Evolutionary conservation across 2,797 vertebrate genomes (phyloP), one percentile per base, ranked within the genome.

Genomic region (Otolemur crassicaudatus): DNA sequence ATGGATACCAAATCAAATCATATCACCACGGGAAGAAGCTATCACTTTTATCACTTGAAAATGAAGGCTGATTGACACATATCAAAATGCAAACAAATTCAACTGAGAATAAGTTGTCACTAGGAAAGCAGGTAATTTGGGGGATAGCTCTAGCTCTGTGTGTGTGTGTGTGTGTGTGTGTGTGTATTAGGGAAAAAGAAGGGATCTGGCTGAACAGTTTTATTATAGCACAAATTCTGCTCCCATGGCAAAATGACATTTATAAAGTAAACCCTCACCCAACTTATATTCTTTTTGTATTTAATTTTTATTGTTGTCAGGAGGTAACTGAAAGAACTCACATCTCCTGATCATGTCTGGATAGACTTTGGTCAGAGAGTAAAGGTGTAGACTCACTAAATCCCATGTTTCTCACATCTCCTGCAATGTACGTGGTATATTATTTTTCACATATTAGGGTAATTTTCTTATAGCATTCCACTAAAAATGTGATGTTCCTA

Each of bases 61-160:
- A 73, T 34, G 56, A 85, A 17, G 20, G 37, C 53, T 97, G 94
- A 97, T 69, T 97, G 96, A 60, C 94, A 95, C 37, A 69, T 53
- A 93, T 96, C 88, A 95, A 90, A 94, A 96, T 94, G 90, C 65
- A 97, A 96, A 96, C 67, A 92, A 88, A 95, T 95, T 81, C 87
- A 86, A 37, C 69, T 83, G 94, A 95, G 90, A 87, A 84, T n/a
- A 95, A 88, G 72, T 76, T 96, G 92, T 94, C 95, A 96, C 65
- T 83, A 90, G 58, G 34, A 95, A 70, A 90, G 69, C 37, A 73
- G 43, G 61, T 19, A 76, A 43, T 76, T 87, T 82, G 72, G 72
- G 79, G 23, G 56, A 70, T 61, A 56, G 19, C 61, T 53, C 8
- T 0, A 3, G 9, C 17, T 75, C 13, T 70, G 0, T 72, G 69